These are phyloP conservation scores for Lanius collurio DNA, from an alignment of 2,113 vertebrate species.

Conservation along the genomic window DNA sequence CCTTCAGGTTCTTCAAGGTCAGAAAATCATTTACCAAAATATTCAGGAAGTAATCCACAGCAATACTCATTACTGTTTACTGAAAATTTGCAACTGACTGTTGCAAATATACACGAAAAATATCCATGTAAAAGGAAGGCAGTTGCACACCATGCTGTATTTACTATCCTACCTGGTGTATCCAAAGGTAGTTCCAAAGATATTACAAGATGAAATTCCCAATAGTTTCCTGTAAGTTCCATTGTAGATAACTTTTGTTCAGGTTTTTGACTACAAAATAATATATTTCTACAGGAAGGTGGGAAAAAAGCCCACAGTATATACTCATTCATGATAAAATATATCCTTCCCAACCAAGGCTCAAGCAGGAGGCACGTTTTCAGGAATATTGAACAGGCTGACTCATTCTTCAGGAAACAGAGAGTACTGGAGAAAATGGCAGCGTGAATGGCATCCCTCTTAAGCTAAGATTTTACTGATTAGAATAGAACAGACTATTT, in stretches of 20 bases:
- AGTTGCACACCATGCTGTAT: background rate
- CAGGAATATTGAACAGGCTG: background rate
- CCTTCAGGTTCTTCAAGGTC: background rate
- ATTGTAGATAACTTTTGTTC: background rate
- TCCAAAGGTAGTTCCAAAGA: background rate
- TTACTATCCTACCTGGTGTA: background rate
- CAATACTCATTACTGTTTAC: background rate
- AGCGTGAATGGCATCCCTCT: background rate
- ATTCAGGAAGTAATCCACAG: background rate
- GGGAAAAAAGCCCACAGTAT: background rate
- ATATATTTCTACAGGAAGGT: background rate
- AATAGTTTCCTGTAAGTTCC: background rate
- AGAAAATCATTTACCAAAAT: conserved; percentile 3
- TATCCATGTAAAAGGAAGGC: background rate
- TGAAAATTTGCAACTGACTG: background rate
- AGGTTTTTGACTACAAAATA: background rate
- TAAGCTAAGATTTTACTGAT: background rate
- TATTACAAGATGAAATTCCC: background rate
- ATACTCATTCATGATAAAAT: background rate
- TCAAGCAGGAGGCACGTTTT: background rate
- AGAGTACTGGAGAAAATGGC: background rate
- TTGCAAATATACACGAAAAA: background rate
- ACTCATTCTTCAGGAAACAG: background rate
- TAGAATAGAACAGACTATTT: background rate
- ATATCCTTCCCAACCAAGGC: background rate